A percentile compares a stretch with the other conserved stretches of the same genome.
Conservation (phyloP, 2,888 invertebrate genomes). For the Drosophila barbarae region DNA sequence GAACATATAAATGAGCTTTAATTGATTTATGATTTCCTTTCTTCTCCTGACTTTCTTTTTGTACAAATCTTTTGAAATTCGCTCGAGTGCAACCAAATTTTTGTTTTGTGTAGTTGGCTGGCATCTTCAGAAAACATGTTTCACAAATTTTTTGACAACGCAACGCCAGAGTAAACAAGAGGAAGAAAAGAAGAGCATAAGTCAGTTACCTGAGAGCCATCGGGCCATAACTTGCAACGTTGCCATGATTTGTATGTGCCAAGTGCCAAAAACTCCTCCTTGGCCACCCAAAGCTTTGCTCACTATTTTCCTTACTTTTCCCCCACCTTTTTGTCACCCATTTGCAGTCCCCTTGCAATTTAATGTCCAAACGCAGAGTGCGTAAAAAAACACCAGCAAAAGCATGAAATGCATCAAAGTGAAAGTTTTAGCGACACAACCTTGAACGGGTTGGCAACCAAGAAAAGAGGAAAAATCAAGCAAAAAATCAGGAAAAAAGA, state of each 20-base stretch:
- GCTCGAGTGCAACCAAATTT: slow-evolving; percentile 29
- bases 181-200: slow-evolving; percentile 10
- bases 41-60: slow-evolving; percentile 17
- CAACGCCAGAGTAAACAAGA: slow-evolving; percentile 35
- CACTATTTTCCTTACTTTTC: slow-evolving; percentile 4
- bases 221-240: slow-evolving; percentile 55
- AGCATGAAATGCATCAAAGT: slow-evolving; percentile 53
- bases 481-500: background rate
- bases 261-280: slow-evolving; percentile 23
- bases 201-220: slow-evolving; percentile 39
- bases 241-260: slow-evolving; percentile 64
- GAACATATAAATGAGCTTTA: slow-evolving; percentile 8
- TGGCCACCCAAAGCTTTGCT: background rate
- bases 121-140: slow-evolving; percentile 45
- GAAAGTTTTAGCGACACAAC: slow-evolving; percentile 62
- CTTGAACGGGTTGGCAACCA: slow-evolving; percentile 51
- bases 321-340: background rate
- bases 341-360: slow-evolving; percentile 42
- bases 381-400: slow-evolving; percentile 31
- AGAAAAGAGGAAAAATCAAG: slow-evolving; percentile 26
- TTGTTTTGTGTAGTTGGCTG: slow-evolving; percentile 35
- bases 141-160: slow-evolving; percentile 57
- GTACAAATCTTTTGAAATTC: slow-evolving; percentile 10
- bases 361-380: slow-evolving; percentile 64
- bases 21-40: slow-evolving; percentile 26